Evolutionary conservation across 2,888 invertebrate genomes (phyloP), one percentile per base, ranked within the genome.

Genomic region (Stenodera caucasica): DNA sequence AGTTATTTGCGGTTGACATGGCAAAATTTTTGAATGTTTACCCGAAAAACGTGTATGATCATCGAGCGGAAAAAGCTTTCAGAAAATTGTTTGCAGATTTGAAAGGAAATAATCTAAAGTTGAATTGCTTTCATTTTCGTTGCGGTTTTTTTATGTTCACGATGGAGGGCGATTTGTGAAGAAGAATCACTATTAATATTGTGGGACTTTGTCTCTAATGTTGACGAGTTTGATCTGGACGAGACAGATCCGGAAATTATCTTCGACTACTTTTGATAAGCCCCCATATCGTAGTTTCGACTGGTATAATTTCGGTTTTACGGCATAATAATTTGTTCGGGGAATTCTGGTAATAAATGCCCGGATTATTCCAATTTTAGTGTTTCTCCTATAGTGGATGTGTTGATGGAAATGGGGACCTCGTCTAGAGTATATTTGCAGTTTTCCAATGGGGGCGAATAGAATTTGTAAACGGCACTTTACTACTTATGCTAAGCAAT

Each of bases 181-280:
- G n/a, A n/a, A n/a, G n/a, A n/a, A n/a, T n/a, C n/a, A n/a, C n/a
- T n/a, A n/a, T n/a, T n/a, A n/a, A n/a, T n/a, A n/a, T n/a, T n/a
- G n/a, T n/a, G n/a, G n/a, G n/a, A n/a, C n/a, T n/a, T n/a, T n/a
- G n/a, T n/a, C n/a, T n/a, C n/a, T n/a, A n/a, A n/a, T n/a, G n/a
- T n/a, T n/a, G n/a, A n/a, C n/a, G n/a, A n/a, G n/a, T n/a, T n/a
- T n/a, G n/a, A n/a, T 68, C 69, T 70, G 67, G 58, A 62, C 67
- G 60, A 66, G 69, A 68, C 69, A 68, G 65, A 62, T 64, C 68
- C 65, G 67, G 67, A 69, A 68, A 68, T 67, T 67, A 63, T 53
- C 26, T 26, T 35, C 12, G 9, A 15, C 18, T 40, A 9, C 1
- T 11, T 40, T 15, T 40, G 40, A 11, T 40, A 40, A 40, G 1